Percentiles rank a stretch among this genome's conserved stretches.
phyloP scores from a whole-genome alignment of 2,797 vertebrate species.

The Eremophila alpestris region DNA sequence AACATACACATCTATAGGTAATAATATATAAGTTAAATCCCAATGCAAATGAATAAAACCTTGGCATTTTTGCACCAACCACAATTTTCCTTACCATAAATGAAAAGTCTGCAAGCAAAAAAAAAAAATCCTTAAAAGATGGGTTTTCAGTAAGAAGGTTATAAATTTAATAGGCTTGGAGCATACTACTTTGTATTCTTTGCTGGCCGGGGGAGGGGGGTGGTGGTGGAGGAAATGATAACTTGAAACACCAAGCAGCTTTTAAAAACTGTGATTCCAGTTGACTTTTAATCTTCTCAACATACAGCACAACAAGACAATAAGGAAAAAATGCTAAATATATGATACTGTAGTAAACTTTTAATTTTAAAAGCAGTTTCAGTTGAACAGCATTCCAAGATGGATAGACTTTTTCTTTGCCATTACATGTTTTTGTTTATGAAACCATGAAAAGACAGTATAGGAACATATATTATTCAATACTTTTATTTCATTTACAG shows the following conservation, averaged over 20 bases:
- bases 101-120: background rate
- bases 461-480: background rate
- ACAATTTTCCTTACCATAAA: background rate
- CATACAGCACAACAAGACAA: background rate
- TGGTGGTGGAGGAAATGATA: background rate
- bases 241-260: background rate
- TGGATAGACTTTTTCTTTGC: background rate
- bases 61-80: background rate
- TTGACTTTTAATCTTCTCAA: background rate
- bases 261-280: background rate
- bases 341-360: background rate
- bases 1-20: background rate
- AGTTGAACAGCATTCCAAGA: background rate
- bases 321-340: background rate
- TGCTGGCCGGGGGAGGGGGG: background rate
- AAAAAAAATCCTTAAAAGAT: background rate
- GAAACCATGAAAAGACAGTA: background rate
- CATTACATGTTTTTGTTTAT: background rate
- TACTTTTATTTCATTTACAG: background rate
- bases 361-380: slow-evolving; percentile 7
- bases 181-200: background rate
- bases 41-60: background rate
- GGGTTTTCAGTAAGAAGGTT: background rate
- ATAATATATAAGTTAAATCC: background rate
- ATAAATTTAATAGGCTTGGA: background rate